phyloP scores from a whole-genome alignment of 2,888 invertebrate species.

The Oscheius sp. region DNA sequence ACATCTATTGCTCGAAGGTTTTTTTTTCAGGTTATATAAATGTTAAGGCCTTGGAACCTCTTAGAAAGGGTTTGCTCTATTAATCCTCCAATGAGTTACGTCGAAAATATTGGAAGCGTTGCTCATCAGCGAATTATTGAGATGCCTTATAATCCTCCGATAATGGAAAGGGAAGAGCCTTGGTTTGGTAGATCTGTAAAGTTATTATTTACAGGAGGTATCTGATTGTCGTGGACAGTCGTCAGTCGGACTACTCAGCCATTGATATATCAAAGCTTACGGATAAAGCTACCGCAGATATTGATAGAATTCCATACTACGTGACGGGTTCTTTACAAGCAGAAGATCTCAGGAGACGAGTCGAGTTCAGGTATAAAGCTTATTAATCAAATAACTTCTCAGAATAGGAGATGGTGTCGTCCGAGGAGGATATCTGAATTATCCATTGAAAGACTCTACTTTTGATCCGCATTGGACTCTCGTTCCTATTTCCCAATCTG shows the following conservation, averaged over 20 bases:
- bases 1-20: slow-evolving; percentile 43
- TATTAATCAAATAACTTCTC: background rate
- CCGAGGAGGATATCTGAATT: slow-evolving; percentile 61
- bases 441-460: slow-evolving; percentile 49
- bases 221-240: slow-evolving; percentile 52
- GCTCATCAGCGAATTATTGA: slow-evolving; percentile 51
- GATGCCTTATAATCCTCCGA: slow-evolving; percentile 34
- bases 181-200: background rate
- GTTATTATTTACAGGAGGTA: slow-evolving; percentile 53
- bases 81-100: slow-evolving; percentile 48
- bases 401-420: slow-evolving; percentile 61
- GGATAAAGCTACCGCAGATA: slow-evolving; percentile 51
- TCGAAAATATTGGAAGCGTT: slow-evolving; percentile 45
- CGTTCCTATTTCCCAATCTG: slow-evolving; percentile 52
- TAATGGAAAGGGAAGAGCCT: background rate
- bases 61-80: slow-evolving; percentile 58
- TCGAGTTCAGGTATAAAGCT: slow-evolving; percentile 43
- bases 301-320: slow-evolving; percentile 59
- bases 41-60: slow-evolving; percentile 54
- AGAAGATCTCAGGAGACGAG: slow-evolving; percentile 41
- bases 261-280: slow-evolving; percentile 56
- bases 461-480: slow-evolving; percentile 55
- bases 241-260: slow-evolving; percentile 50
- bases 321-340: slow-evolving; percentile 54
- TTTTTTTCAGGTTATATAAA: background rate